Percentiles rank a stretch among this genome's conserved stretches.
Evolutionary conservation across 2,888 invertebrate species (phyloP).

Genomic region (Schizaphis graminum): DNA sequence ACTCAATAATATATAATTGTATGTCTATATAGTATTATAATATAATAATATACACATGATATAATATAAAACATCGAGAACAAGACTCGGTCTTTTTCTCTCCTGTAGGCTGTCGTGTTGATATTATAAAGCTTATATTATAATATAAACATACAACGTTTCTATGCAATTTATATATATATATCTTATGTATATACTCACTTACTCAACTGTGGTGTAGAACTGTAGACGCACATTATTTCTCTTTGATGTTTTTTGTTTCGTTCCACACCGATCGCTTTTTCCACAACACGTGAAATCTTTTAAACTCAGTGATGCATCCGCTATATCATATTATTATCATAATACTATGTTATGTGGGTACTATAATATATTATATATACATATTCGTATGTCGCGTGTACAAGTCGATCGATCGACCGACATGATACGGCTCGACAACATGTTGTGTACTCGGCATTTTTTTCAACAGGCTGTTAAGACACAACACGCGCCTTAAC

Average conservation of each 20-base stretch:
- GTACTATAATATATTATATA: not conserved
- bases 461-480: not conserved
- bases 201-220: not conserved
- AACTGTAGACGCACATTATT: not conserved
- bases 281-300: not conserved
- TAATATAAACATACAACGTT: not conserved
- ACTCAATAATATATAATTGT: not conserved
- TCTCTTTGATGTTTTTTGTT: slow-evolving; percentile 16
- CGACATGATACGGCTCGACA: not conserved
- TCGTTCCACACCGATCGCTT: not conserved
- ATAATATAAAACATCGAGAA: not conserved
- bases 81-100: not conserved
- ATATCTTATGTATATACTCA: not conserved
- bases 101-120: not conserved
- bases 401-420: not conserved
- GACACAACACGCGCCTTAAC: not conserved
- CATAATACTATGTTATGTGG: not conserved
- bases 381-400: not conserved
- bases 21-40: not conserved
- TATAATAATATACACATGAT: not conserved
- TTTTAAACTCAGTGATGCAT: slow-evolving; percentile 36
- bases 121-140: not conserved
- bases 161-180: not conserved
- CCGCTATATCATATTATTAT: not conserved
- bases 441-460: not conserved